phyloP scores from a whole-genome alignment of 1,140 invertebrate species.

The Drosophila sp. region DNA sequence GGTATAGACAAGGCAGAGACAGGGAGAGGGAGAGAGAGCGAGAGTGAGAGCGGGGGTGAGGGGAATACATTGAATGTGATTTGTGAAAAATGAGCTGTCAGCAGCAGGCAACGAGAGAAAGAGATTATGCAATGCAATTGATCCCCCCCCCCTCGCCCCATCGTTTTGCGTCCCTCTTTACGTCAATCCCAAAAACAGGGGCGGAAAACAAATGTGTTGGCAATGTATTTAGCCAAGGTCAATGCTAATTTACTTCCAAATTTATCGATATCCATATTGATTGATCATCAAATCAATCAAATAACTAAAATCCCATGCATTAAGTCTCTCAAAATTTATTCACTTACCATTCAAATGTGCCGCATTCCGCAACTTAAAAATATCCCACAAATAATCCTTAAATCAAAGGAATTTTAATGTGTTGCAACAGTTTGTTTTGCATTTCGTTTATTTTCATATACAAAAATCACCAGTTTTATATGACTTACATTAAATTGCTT shows the following conservation, averaged over 20 bases:
- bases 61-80: conserved; percentile 20
- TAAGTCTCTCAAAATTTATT: not conserved
- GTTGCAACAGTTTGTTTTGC: too few species aligned
- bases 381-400: too few species aligned
- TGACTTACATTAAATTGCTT: too few species aligned
- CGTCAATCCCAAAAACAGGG: not conserved
- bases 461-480: too few species aligned
- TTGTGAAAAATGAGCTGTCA: conserved; percentile 66
- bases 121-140: conserved; percentile 66
- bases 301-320: not conserved
- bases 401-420: too few species aligned
- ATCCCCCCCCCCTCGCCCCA: not conserved
- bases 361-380: too few species aligned
- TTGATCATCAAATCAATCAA: conserved; percentile 46
- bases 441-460: too few species aligned
- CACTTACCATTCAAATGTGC: not conserved
- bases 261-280: conserved; percentile 36
- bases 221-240: conserved; percentile 31
- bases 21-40: not conserved
- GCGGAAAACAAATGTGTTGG: conserved; percentile 4
- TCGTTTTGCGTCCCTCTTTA: not conserved
- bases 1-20: not conserved
- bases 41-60: not conserved
- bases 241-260: conserved; percentile 29
- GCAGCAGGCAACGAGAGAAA: conserved; percentile 31